These are phyloP conservation scores for Drosophila mettleri DNA, from an alignment of 2,888 invertebrate species.

Conservation along the genomic window DNA sequence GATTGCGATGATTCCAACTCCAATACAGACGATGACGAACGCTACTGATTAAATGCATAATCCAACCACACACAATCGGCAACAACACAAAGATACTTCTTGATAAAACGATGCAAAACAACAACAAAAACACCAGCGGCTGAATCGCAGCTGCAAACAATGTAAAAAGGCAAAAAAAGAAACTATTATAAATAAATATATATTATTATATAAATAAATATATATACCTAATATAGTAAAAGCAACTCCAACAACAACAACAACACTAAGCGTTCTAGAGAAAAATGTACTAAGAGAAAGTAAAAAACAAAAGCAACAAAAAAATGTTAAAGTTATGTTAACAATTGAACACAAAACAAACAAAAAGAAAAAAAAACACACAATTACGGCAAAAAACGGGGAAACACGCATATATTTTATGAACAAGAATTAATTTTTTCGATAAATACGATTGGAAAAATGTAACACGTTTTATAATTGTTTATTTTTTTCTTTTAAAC, in stretches of 20 bases:
- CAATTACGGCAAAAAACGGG: slow-evolving; percentile 53
- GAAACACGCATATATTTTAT: slow-evolving; percentile 34
- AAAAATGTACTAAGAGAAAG: slow-evolving; percentile 54
- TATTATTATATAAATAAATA: slow-evolving; percentile 58
- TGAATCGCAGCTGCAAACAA: slow-evolving; percentile 46
- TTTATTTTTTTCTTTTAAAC: slow-evolving; percentile 33
- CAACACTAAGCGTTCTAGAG: slow-evolving; percentile 47
- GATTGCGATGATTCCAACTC: slow-evolving; percentile 69
- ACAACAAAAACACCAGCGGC: slow-evolving; percentile 39
- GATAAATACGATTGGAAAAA: slow-evolving; percentile 27
- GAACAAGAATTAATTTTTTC: slow-evolving; percentile 13
- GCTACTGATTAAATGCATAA: slow-evolving; percentile 67
- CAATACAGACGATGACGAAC: slow-evolving; percentile 77
- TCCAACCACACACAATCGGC: slow-evolving; percentile 17
- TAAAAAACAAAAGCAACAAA: slow-evolving; percentile 41
- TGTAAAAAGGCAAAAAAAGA: slow-evolving; percentile 75
- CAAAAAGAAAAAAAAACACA: slow-evolving; percentile 40
- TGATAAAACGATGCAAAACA: slow-evolving; percentile 28
- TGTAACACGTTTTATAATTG: slow-evolving; percentile 35
- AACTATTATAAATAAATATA: slow-evolving; percentile 65
- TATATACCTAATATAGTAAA: slow-evolving; percentile 60
- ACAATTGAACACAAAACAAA: slow-evolving; percentile 44
- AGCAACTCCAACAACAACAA: slow-evolving; percentile 26
- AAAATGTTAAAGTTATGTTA: slow-evolving; percentile 73
- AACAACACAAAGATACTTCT: slow-evolving; percentile 39